These are phyloP conservation scores for Drosophila neutralis DNA, from an alignment of 2,888 invertebrate genomes.

Conservation along the genomic window DNA sequence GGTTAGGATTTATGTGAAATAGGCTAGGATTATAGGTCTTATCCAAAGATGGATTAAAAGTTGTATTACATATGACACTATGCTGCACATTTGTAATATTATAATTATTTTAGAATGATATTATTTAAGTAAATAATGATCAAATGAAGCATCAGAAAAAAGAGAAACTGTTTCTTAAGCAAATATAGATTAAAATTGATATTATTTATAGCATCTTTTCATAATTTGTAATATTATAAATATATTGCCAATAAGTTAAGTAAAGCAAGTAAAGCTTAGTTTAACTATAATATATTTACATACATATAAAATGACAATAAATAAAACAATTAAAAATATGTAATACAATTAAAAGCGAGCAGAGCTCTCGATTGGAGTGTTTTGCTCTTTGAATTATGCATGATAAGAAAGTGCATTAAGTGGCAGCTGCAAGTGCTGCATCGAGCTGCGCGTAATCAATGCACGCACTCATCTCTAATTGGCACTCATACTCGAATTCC, in stretches of 20 bases:
- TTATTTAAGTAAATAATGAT: background rate
- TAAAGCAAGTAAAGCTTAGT: background rate
- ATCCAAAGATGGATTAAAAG: no score
- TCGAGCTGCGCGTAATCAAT: background rate
- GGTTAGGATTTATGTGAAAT: no score
- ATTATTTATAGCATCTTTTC: no score
- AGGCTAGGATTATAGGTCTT: no score
- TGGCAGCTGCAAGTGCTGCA: background rate
- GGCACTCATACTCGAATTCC: constrained; percentile 16
- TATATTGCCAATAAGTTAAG: no score
- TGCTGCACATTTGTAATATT: no score
- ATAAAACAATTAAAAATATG: background rate
- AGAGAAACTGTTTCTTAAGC: background rate
- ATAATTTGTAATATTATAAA: no score
- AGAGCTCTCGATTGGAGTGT: background rate
- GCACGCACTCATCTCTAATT: constrained; percentile 24
- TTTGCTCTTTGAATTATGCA: background rate
- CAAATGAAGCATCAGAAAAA: background rate
- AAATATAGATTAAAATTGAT: no score
- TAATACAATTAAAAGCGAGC: background rate
- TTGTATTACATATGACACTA: no score
- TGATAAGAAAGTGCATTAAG: background rate
- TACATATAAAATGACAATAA: background rate
- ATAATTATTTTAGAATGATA: no score
- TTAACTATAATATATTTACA: background rate